Evolutionary conservation across 2,113 vertebrate genomes (phyloP).

Genomic region (Mormoops blainvillei): DNA sequence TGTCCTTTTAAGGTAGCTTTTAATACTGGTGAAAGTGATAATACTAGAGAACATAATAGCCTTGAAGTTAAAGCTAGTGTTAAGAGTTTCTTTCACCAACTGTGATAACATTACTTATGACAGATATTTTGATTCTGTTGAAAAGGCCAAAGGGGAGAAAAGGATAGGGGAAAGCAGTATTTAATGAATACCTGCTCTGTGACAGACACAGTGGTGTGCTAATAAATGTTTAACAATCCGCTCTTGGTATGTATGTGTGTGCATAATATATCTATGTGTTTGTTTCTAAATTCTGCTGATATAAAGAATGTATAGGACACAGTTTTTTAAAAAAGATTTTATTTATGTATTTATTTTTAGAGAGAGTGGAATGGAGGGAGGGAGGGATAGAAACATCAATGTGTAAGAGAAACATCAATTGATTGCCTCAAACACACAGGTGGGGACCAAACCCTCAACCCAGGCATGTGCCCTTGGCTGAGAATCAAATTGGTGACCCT

Average conservation of each 20-base stretch:
- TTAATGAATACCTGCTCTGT: not conserved
- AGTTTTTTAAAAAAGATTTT: not conserved
- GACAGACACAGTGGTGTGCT: not conserved
- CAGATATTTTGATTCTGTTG: not conserved
- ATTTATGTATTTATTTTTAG: too few relatives aligned
- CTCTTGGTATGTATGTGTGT: not conserved
- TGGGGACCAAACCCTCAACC: too few relatives aligned
- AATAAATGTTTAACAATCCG: not conserved
- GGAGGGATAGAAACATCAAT: too few relatives aligned
- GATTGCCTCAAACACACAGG: too few relatives aligned
- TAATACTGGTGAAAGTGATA: not conserved
- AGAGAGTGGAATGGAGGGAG: too few relatives aligned
- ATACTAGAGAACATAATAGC: not conserved
- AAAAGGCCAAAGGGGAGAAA: not conserved
- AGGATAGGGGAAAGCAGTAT: not conserved
- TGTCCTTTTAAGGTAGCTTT: not conserved
- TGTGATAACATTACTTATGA: not conserved
- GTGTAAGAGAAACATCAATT: too few relatives aligned
- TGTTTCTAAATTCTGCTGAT: not conserved
- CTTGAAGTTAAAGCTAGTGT: conserved; percentile 12
- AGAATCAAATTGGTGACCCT: too few relatives aligned
- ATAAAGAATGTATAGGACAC: not conserved
- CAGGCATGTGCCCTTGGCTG: too few relatives aligned
- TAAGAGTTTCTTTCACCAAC: conserved; percentile 23
- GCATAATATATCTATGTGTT: not conserved